Evolutionary conservation across 2,113 vertebrate species (phyloP).

Genomic region (Varanus komodoensis): DNA sequence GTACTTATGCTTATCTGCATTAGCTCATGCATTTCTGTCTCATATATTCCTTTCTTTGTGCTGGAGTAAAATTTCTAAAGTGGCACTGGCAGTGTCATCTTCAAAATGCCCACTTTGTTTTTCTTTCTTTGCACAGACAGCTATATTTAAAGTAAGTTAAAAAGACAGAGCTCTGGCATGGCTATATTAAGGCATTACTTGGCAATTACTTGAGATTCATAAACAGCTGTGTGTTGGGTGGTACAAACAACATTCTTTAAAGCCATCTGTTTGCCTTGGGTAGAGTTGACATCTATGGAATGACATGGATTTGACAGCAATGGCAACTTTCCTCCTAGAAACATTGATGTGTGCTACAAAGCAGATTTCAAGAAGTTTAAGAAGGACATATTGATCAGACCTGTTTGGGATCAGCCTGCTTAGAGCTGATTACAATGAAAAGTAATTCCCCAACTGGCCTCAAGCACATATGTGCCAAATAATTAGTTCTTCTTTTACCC

Average conservation of each 20-base stretch:
- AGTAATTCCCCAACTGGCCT: neutral
- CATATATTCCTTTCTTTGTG: neutral
- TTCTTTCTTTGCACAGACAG: neutral
- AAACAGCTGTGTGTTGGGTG: conserved; percentile 47
- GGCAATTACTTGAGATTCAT: conserved; percentile 45
- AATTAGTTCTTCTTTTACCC: neutral
- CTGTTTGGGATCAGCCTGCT: neutral
- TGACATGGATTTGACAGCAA: conserved; percentile 37
- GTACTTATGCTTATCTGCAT: neutral
- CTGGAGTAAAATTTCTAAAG: neutral
- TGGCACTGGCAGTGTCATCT: neutral
- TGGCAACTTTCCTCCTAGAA: conserved; percentile 28
- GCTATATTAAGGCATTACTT: conserved; percentile 21
- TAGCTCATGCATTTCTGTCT: accelerated
- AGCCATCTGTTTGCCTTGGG: conserved; percentile 45
- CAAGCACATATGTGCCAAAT: neutral
- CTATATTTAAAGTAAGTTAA: conserved; percentile 33
- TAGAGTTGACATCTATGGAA: conserved; percentile 34
- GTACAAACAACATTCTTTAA: conserved; percentile 32
- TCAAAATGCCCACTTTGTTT: conserved; percentile 9
- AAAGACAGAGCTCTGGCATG: conserved; percentile 14
- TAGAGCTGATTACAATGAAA: neutral
- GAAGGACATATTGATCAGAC: neutral
- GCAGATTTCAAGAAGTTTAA: conserved; percentile 5
- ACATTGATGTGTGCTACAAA: conserved; percentile 33